phyloP scores from a whole-genome alignment of 92 coral and sea anemone species.

The Heliopora coerulea region DNA sequence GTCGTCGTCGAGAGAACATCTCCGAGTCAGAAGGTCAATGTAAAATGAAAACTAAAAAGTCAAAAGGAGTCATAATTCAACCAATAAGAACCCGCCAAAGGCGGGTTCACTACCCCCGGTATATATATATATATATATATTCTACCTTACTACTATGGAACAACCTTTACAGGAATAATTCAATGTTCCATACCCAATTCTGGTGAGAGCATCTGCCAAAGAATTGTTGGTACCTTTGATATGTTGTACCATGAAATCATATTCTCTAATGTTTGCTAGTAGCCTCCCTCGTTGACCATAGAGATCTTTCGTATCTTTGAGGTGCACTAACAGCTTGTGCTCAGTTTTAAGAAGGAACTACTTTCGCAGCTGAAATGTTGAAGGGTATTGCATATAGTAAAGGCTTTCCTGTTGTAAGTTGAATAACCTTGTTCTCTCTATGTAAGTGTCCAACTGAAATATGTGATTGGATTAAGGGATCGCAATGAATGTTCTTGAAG shows the following conservation, averaged over 20 bases:
- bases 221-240: neutral
- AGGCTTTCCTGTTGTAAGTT: neutral
- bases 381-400: neutral
- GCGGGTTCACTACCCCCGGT: too few species aligned
- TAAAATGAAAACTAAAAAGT: too few species aligned
- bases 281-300: neutral
- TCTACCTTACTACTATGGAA: too few species aligned
- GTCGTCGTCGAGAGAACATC: too few species aligned
- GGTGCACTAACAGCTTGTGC: neutral
- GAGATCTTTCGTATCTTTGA: neutral
- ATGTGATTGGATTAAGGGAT: neutral
- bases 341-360: neutral
- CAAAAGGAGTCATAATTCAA: too few species aligned
- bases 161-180: too few species aligned
- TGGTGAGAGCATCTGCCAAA: conserved; percentile 44
- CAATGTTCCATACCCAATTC: too few species aligned
- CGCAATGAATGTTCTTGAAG: conserved; percentile 6
- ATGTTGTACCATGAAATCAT: conserved; percentile 21
- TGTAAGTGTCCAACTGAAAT: neutral
- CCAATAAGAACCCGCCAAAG: too few species aligned
- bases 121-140: too few species aligned
- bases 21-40: too few species aligned
- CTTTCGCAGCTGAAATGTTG: neutral
- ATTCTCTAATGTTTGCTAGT: conserved; percentile 27
- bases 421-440: neutral